These are phyloP conservation scores for Drosophila truncata DNA, from an alignment of 1,140 invertebrate genomes.

Conservation along the genomic window DNA sequence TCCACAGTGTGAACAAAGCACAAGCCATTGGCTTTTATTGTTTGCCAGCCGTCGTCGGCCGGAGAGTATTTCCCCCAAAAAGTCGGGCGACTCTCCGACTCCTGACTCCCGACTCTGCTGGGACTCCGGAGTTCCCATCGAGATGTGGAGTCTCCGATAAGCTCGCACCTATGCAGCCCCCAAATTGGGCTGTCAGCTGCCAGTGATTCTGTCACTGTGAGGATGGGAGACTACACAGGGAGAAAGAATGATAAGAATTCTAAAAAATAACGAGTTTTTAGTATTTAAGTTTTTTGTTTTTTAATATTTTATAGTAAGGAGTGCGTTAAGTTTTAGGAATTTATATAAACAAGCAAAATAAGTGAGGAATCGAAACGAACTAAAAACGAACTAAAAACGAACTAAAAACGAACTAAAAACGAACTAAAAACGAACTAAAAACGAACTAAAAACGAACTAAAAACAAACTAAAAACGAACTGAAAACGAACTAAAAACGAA, in stretches of 20 bases:
- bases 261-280: background rate
- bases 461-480: no score
- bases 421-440: no score
- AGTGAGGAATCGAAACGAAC: no score
- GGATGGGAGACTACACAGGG: conserved; percentile 5
- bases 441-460: no score
- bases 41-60: conserved; percentile 40
- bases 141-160: conserved; percentile 38
- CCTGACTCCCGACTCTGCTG: background rate
- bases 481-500: no score
- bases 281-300: no score
- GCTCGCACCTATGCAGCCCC: conserved; percentile 31
- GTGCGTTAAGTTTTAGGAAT: background rate
- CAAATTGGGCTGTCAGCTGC: conserved; percentile 28
- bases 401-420: no score
- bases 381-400: no score
- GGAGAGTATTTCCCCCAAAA: conserved; percentile 42
- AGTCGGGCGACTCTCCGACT: background rate
- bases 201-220: conserved; percentile 5
- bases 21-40: conserved; percentile 63
- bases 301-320: background rate
- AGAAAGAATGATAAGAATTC: no score
- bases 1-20: conserved; percentile 19
- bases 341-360: background rate
- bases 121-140: conserved; percentile 11